phyloP scores from a whole-genome alignment of 2,113 vertebrate genomes.

The Anarhynchus alexandrinus region DNA sequence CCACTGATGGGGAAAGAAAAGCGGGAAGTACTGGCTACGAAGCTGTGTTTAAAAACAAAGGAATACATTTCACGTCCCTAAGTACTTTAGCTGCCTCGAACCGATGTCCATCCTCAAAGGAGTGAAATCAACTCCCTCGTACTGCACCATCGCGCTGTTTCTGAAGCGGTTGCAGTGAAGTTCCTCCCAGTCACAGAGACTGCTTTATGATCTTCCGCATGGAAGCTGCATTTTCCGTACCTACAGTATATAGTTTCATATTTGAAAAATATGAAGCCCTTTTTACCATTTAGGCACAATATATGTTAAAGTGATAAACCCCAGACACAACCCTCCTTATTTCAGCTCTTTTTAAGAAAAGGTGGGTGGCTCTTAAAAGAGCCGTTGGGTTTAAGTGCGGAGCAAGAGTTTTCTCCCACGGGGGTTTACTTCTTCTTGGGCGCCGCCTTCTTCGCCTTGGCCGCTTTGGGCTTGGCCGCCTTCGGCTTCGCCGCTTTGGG shows the following conservation, averaged over 20 bases:
- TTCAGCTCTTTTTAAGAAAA: background rate
- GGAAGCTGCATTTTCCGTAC: no score
- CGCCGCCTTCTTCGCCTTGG: background rate
- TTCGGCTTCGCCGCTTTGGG: background rate
- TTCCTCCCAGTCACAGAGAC: fast-evolving
- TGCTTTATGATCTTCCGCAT: background rate
- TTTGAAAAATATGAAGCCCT: fast-evolving
- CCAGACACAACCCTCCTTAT: no score
- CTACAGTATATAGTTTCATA: no score
- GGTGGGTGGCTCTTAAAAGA: background rate
- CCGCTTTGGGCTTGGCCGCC: background rate
- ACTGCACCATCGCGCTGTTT: fast-evolving
- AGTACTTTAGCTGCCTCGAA: background rate
- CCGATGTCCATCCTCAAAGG: fast-evolving
- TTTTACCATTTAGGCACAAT: fast-evolving
- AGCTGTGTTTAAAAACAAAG: background rate
- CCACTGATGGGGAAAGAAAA: fast-evolving
- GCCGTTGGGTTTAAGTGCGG: background rate
- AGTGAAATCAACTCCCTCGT: fast-evolving
- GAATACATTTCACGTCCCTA: no score
- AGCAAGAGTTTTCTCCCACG: fast-evolving
- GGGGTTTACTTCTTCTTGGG: conserved; percentile 51
- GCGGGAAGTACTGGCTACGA: background rate
- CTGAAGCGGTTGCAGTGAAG: no score
- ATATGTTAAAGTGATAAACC: no score